These are phyloP conservation scores for Drosophila pectinifera DNA, from an alignment of 1,140 invertebrate species.

Conservation along the genomic window DNA sequence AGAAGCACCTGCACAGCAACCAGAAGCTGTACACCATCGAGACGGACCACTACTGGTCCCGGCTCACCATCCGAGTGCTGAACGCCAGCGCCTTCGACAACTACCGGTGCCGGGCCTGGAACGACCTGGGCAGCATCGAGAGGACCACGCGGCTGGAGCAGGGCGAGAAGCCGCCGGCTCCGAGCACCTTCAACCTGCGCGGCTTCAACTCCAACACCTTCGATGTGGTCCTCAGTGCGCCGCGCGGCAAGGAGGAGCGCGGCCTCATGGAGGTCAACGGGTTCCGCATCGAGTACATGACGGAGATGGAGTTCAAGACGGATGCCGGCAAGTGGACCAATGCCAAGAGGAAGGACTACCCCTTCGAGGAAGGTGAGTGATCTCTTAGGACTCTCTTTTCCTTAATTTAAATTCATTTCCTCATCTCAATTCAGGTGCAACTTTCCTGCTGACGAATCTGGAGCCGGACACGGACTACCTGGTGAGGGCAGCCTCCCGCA, in stretches of 20 bases:
- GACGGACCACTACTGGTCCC: slow-evolving; percentile 79
- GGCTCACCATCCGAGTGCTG: slow-evolving; percentile 85
- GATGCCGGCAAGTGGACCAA: slow-evolving; percentile 81
- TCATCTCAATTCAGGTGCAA: no score
- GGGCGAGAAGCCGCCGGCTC: slow-evolving; percentile 86
- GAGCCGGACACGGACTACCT: slow-evolving; percentile 82
- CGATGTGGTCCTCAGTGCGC: slow-evolving; percentile 83
- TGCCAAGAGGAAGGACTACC: slow-evolving; percentile 75
- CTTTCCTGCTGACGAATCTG: slow-evolving; percentile 80
- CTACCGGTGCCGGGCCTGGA: slow-evolving; percentile 86
- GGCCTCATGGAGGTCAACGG: slow-evolving; percentile 80
- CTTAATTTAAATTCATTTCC: no score
- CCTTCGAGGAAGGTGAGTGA: slow-evolving; percentile 83
- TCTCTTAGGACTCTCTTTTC: no score
- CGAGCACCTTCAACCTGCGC: slow-evolving; percentile 75
- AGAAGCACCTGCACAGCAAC: slow-evolving; percentile 77
- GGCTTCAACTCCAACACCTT: slow-evolving; percentile 84
- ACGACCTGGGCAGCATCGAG: slow-evolving; percentile 86
- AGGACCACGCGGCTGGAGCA: slow-evolving; percentile 85
- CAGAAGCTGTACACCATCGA: slow-evolving; percentile 72
- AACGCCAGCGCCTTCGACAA: slow-evolving; percentile 85
- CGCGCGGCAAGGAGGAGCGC: slow-evolving; percentile 44
- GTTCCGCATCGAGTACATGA: slow-evolving; percentile 81
- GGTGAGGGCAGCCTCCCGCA: slow-evolving; percentile 84
- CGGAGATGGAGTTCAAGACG: slow-evolving; percentile 73